Conservation (phyloP, 2,888 invertebrate species). For the Vanessa cardui region DNA sequence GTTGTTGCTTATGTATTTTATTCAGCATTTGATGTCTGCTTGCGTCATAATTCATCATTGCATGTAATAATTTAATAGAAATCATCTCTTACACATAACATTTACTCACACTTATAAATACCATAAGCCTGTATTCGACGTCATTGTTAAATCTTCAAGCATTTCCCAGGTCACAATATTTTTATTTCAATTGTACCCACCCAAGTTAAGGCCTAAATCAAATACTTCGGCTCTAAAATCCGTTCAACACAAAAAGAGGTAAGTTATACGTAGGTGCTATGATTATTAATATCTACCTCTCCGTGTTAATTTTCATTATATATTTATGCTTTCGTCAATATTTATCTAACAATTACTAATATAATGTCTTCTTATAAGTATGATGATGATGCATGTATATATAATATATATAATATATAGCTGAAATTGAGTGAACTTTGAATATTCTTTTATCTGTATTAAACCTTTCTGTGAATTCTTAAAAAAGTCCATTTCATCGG, state of each 20-base stretch:
- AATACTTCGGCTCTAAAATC: conserved; percentile 24
- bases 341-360: conserved; percentile 24
- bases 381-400: conserved; percentile 20
- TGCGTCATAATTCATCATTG: conserved; percentile 61
- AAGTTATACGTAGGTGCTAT: conserved; percentile 67
- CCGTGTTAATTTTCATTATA: conserved; percentile 13
- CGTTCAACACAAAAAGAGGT: conserved; percentile 62
- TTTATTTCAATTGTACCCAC: conserved; percentile 60
- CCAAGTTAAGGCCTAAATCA: conserved; percentile 28
- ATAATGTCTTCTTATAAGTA: conserved; percentile 10
- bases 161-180: conserved; percentile 85
- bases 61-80: conserved; percentile 69
- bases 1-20: conserved; percentile 26
- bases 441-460: not conserved
- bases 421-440: conserved; percentile 13
- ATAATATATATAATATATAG: conserved; percentile 4
- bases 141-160: conserved; percentile 82
- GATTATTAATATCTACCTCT: conserved; percentile 32
- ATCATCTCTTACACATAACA: conserved; percentile 74
- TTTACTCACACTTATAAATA: conserved; percentile 64
- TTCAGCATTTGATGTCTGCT: conserved; percentile 53
- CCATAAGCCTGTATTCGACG: conserved; percentile 71
- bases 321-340: conserved; percentile 9
- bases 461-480: conserved; percentile 6
- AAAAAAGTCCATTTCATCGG: conserved; percentile 28